A percentile compares a stretch with the other conserved stretches of the same genome.
Conservation (phyloP, 2,113 vertebrate genomes). For the Entosphenus tridentatus region DNA sequence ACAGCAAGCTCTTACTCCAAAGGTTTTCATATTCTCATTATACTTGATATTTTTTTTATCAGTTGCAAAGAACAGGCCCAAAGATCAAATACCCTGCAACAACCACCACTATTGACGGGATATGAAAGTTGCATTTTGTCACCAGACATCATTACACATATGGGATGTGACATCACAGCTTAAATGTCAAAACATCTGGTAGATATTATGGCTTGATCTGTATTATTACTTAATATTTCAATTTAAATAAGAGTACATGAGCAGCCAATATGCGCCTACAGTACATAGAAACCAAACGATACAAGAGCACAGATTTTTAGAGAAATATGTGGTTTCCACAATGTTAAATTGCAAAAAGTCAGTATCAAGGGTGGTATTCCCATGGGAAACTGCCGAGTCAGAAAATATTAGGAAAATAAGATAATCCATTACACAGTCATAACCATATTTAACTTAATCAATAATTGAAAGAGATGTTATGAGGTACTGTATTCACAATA, state of each 20-base stretch:
- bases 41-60: background rate
- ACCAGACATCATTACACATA: background rate
- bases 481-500: background rate
- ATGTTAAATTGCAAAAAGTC: constrained; percentile 8
- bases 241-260: background rate
- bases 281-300: background rate
- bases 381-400: no score
- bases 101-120: background rate
- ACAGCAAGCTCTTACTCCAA: background rate
- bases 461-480: background rate
- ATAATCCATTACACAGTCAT: no score
- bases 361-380: background rate
- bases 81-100: background rate
- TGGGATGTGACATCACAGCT: background rate
- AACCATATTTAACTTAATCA: no score
- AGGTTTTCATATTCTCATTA: no score
- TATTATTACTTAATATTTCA: constrained; percentile 8
- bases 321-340: background rate
- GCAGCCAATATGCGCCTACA: no score
- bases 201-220: background rate
- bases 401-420: no score
- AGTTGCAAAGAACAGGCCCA: background rate
- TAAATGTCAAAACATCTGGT: no score
- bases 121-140: background rate
- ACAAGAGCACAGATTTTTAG: background rate